These are phyloP conservation scores for Colaptes auratus DNA, from an alignment of 2,113 vertebrate species.

Conservation along the genomic window DNA sequence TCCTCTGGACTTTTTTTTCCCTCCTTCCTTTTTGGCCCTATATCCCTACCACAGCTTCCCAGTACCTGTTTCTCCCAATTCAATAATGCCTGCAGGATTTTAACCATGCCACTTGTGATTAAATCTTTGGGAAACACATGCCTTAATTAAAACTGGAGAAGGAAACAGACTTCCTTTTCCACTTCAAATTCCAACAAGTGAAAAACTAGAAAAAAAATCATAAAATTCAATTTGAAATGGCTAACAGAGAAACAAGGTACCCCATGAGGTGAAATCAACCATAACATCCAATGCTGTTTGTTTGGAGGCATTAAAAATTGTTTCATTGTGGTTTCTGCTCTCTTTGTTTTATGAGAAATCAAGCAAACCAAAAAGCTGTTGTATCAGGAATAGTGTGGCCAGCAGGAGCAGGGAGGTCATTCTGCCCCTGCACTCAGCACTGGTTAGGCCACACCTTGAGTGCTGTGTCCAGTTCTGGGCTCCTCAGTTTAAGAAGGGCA, in stretches of 20 bases:
- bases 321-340: background rate
- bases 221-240: background rate
- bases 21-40: background rate
- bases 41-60: background rate
- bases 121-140: background rate
- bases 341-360: background rate
- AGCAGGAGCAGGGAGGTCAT: too few species aligned
- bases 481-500: too few species aligned
- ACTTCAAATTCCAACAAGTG: background rate
- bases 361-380: background rate
- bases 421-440: too few species aligned
- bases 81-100: background rate
- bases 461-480: too few species aligned
- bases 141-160: background rate
- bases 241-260: background rate
- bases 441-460: too few species aligned
- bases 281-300: background rate
- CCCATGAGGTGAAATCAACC: background rate
- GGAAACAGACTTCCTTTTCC: background rate
- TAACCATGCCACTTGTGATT: background rate
- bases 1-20: background rate
- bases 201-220: background rate
- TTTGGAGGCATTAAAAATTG: background rate
- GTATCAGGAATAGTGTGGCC: background rate
- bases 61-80: background rate